A percentile compares a stretch with the other conserved stretches of the same genome.
These are phyloP conservation scores for Macheiramphus alcinus DNA, from an alignment of 2,113 vertebrate genomes.

Conservation along the genomic window DNA sequence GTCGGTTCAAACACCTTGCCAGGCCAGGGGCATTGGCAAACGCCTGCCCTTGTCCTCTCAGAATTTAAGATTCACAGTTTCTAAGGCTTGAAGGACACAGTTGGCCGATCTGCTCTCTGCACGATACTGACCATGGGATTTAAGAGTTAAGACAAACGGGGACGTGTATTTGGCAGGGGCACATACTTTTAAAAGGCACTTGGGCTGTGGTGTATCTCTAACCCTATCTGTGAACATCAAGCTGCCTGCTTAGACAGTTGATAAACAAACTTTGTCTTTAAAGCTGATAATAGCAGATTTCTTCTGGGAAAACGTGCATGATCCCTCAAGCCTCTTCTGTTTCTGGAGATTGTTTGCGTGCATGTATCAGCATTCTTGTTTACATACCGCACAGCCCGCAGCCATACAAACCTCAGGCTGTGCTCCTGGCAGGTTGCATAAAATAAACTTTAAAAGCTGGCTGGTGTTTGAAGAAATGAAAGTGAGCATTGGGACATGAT, in stretches of 20 bases:
- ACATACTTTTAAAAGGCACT: not conserved
- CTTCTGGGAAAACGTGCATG: not conserved
- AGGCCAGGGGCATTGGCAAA: too few species aligned
- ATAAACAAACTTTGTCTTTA: not conserved
- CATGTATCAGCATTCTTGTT: not conserved
- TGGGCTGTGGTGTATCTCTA: not conserved
- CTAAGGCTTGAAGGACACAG: not conserved
- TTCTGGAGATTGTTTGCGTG: not conserved
- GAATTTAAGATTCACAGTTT: not conserved
- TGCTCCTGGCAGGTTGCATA: not conserved
- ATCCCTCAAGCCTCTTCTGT: not conserved
- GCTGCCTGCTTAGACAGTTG: not conserved
- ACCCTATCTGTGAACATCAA: not conserved
- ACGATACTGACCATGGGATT: not conserved
- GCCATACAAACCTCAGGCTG: not conserved
- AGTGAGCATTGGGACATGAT: not conserved
- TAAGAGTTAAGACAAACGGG: not conserved
- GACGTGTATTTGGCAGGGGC: not conserved
- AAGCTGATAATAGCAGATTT: not conserved
- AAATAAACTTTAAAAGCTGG: not conserved
- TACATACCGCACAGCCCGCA: not conserved
- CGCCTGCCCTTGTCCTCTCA: rapidly evolving
- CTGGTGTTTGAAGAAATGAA: not conserved
- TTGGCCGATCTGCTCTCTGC: not conserved
- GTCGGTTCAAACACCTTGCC: not conserved